These are phyloP conservation scores for Sycophila texana DNA, from an alignment of 2,888 invertebrate species.

Conservation along the genomic window DNA sequence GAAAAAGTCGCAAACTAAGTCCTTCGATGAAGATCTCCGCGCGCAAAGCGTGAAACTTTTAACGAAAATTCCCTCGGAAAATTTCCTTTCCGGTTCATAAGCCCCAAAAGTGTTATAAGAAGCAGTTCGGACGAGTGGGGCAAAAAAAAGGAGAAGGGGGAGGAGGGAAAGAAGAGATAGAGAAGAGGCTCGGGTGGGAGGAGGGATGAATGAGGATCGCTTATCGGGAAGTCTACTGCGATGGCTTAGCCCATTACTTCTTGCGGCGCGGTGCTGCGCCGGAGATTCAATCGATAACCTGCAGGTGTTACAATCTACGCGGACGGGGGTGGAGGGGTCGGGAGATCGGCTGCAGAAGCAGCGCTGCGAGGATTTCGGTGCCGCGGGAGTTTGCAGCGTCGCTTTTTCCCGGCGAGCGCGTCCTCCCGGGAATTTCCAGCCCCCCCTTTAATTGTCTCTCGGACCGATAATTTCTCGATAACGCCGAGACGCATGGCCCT, in stretches of 20 bases:
- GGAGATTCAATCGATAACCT: constrained; percentile 56
- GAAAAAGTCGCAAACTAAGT: neutral
- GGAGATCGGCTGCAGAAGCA: neutral
- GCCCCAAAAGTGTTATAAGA: constrained; percentile 5
- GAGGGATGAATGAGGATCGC: constrained; percentile 39
- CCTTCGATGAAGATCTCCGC: neutral
- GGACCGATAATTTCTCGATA: constrained; percentile 40
- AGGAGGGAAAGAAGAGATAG: constrained; percentile 1
- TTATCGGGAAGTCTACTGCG: constrained; percentile 51
- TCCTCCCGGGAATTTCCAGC: neutral
- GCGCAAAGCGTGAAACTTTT: neutral
- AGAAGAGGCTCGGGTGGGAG: neutral
- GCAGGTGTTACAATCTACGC: constrained; percentile 55
- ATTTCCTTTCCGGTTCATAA: constrained; percentile 3
- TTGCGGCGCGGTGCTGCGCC: constrained; percentile 22
- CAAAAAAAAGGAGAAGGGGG: neutral
- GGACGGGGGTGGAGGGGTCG: neutral
- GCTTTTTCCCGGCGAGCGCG: neutral
- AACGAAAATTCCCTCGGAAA: neutral
- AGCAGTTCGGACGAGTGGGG: neutral
- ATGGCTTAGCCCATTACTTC: constrained; percentile 54
- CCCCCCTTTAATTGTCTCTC: constrained; percentile 46
- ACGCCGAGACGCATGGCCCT: constrained; percentile 20
- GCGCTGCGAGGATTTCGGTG: constrained; percentile 11
- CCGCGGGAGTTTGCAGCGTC: constrained; percentile 11